A percentile compares a stretch with the other conserved stretches of the same genome.
Conservation (phyloP, 1,140 invertebrate species). For the Trissolcus basalis region DNA sequence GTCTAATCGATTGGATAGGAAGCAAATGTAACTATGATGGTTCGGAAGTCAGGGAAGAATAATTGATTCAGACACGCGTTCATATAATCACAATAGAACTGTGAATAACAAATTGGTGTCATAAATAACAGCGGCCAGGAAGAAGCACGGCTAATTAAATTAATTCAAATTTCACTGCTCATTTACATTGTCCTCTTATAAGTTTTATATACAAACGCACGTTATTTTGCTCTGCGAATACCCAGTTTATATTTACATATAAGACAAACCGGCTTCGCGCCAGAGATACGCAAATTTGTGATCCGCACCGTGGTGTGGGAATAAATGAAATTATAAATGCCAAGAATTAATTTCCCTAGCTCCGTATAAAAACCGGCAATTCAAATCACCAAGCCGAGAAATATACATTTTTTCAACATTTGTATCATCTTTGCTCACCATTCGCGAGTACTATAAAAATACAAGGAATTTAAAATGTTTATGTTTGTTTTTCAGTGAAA, state of each 20-base stretch:
- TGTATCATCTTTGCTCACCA: no score
- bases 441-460: no score
- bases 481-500: no score
- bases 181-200: constrained; percentile 54
- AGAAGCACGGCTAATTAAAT: constrained; percentile 34
- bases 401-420: constrained; percentile 16
- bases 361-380: constrained; percentile 26
- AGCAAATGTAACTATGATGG: no score
- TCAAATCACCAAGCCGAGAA: constrained; percentile 24
- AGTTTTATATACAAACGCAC: constrained; percentile 38
- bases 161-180: constrained; percentile 49
- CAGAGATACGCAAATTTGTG: constrained; percentile 58
- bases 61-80: constrained; percentile 21
- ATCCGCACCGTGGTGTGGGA: constrained; percentile 27
- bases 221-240: constrained; percentile 22
- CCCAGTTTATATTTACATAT: constrained; percentile 58
- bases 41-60: constrained; percentile 7
- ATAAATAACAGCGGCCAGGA: constrained; percentile 37
- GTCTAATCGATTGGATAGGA: no score
- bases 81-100: constrained; percentile 26
- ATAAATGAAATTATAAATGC: constrained; percentile 63
- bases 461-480: no score
- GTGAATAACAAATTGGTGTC: constrained; percentile 26
- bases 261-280: constrained; percentile 49
- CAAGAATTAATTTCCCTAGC: constrained; percentile 58